Percentiles rank a stretch among this genome's conserved stretches.
These are phyloP conservation scores for Lomographa bimaculata DNA, from an alignment of 2,888 invertebrate species.

Conservation along the genomic window DNA sequence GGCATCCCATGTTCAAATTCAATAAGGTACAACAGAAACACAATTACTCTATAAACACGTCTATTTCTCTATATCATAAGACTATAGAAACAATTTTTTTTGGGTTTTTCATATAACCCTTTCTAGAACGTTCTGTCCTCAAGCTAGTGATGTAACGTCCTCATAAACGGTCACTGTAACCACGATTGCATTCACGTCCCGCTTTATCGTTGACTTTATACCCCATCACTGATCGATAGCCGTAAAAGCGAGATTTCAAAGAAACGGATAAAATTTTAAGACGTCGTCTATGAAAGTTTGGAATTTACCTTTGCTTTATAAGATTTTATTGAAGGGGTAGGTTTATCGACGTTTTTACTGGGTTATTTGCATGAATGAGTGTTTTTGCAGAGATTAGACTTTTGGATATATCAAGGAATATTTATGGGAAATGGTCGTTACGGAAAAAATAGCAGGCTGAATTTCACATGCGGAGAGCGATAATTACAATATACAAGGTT, in stretches of 20 bases:
- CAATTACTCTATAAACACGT: no score
- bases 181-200: conserved; percentile 24
- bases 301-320: conserved; percentile 27
- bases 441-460: no score
- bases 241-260: conserved; percentile 29
- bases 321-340: conserved; percentile 27
- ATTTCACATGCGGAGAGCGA: no score
- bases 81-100: no score
- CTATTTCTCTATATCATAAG: no score
- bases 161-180: conserved; percentile 25
- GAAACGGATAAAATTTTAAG: conserved; percentile 36
- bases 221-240: conserved; percentile 29
- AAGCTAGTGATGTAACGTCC: conserved; percentile 17
- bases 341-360: conserved; percentile 24
- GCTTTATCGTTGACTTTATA: conserved; percentile 26
- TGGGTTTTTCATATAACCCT: no score
- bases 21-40: no score
- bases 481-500: no score
- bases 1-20: no score
- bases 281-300: conserved; percentile 28
- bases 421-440: no score
- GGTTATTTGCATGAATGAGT: conserved; percentile 6
- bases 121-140: no score
- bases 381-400: neutral
- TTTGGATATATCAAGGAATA: neutral